These are phyloP conservation scores for Alcedo quadribrachys DNA, from an alignment of 2,797 vertebrate genomes.

Conservation along the genomic window DNA sequence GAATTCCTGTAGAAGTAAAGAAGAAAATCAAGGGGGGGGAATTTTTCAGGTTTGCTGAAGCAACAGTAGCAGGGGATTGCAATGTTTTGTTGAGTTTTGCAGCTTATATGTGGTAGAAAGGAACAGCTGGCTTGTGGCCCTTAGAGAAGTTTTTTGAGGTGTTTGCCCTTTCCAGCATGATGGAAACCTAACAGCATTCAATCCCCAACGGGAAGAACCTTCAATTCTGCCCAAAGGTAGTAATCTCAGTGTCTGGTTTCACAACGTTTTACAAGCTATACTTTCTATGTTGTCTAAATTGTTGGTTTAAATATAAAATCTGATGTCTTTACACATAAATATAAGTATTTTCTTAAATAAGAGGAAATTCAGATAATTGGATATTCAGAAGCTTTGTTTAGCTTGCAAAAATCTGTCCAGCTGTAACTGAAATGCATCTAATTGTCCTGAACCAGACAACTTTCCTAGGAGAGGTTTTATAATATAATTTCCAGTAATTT, in stretches of 20 bases:
- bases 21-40: neutral
- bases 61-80: neutral
- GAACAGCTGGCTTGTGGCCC: neutral
- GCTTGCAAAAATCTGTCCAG: neutral
- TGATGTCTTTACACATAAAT: neutral
- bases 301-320: neutral
- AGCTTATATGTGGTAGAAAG: neutral
- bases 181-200: neutral
- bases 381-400: neutral
- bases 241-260: neutral
- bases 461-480: neutral
- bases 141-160: neutral
- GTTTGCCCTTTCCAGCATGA: neutral
- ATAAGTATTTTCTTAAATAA: neutral
- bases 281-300: neutral
- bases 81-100: neutral
- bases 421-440: neutral
- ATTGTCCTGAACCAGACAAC: neutral
- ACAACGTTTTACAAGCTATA: neutral
- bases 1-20: neutral
- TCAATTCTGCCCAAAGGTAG: constrained; percentile 19
- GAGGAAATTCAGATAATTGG: neutral
- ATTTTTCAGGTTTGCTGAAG: neutral
- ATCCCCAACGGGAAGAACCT: neutral
- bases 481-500: neutral